A percentile compares a stretch with the other conserved stretches of the same genome.
Conservation (phyloP, 2,888 invertebrate species). For the Erebia epiphron region DNA sequence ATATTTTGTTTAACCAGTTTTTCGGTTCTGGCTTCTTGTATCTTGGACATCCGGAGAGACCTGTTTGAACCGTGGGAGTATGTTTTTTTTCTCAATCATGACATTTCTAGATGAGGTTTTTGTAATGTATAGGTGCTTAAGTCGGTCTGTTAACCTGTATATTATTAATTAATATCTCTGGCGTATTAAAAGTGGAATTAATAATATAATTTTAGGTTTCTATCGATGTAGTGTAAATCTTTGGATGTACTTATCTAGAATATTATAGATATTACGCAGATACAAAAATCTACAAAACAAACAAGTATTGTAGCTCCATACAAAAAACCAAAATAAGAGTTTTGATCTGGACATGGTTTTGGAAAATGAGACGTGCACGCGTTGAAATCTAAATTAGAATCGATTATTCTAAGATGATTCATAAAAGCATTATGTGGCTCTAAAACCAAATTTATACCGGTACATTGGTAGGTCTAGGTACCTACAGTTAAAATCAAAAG, state of each 20-base stretch:
- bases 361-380: not conserved
- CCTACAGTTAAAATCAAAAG: not conserved
- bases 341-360: no score
- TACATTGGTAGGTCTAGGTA: not conserved
- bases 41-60: conserved; percentile 23
- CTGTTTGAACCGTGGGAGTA: conserved; percentile 22
- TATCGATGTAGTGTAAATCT: not conserved
- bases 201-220: not conserved
- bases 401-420: not conserved
- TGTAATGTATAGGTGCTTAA: conserved; percentile 1
- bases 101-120: conserved; percentile 22
- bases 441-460: not conserved
- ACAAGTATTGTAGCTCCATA: no score
- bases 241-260: not conserved
- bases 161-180: conserved; percentile 11
- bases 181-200: conserved; percentile 3
- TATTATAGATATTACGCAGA: no score
- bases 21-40: conserved; percentile 11
- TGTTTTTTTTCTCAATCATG: conserved; percentile 17
- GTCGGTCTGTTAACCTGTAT: conserved; percentile 14
- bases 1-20: conserved; percentile 16
- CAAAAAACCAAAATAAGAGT: no score
- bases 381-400: conserved; percentile 5
- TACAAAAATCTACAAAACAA: no score
- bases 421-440: not conserved